Conservation (phyloP, 2,888 invertebrate species). For the Plebejus melissa region DNA sequence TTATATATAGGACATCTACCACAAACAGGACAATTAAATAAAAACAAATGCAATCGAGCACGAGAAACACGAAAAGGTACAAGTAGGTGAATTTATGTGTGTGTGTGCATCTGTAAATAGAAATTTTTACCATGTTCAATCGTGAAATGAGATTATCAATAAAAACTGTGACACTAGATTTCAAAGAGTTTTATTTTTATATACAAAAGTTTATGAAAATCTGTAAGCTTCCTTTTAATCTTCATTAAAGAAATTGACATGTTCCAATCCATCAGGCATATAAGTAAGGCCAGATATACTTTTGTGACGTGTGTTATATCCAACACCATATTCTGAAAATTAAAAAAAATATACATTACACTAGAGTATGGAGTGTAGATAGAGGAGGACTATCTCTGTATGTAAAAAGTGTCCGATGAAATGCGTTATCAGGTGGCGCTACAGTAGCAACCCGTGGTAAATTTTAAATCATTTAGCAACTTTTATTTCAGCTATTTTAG, state of each 20-base stretch:
- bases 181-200: slow-evolving; percentile 33
- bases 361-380: too few relatives aligned
- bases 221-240: slow-evolving; percentile 34
- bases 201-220: slow-evolving; percentile 25
- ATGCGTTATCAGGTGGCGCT: too few relatives aligned
- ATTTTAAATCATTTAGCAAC: too few relatives aligned
- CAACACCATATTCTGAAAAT: slow-evolving; percentile 81
- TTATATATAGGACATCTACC: slow-evolving; percentile 59
- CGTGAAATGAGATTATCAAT: slow-evolving; percentile 77
- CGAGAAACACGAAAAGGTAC: slow-evolving; percentile 63
- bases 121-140: slow-evolving; percentile 72
- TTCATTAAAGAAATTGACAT: slow-evolving; percentile 77
- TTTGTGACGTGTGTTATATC: slow-evolving; percentile 78
- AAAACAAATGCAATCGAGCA: slow-evolving; percentile 8
- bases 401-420: too few relatives aligned
- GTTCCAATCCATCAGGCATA: slow-evolving; percentile 83
- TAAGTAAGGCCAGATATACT: slow-evolving; percentile 79
- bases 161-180: slow-evolving; percentile 67
- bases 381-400: too few relatives aligned
- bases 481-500: too few relatives aligned
- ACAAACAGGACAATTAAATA: slow-evolving; percentile 28
- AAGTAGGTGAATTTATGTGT: slow-evolving; percentile 66
- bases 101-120: slow-evolving; percentile 71
- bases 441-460: too few relatives aligned
- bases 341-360: slow-evolving; percentile 3